phyloP scores from a whole-genome alignment of 2,113 vertebrate species.

The Mugil cephalus region DNA sequence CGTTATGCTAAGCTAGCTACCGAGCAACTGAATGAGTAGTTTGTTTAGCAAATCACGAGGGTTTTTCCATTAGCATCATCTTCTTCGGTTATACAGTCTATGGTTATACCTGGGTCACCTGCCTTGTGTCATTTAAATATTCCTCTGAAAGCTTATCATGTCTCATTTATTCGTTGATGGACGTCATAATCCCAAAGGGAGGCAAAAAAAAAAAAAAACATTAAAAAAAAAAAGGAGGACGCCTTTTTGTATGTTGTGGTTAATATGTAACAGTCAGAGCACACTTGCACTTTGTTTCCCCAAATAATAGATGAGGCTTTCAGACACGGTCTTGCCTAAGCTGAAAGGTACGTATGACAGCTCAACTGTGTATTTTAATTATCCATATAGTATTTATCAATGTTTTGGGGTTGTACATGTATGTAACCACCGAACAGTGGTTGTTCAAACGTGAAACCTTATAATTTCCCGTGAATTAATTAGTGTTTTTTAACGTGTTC shows the following conservation, averaged over 20 bases:
- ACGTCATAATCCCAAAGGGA: too few relatives aligned
- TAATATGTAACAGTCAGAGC: constrained; percentile 82
- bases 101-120: too few relatives aligned
- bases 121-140: too few relatives aligned
- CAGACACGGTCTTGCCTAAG: constrained; percentile 44
- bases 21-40: too few relatives aligned
- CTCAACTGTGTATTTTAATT: background rate
- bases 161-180: constrained; percentile 24
- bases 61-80: too few relatives aligned
- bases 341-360: constrained; percentile 71
- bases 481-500: background rate
- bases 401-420: background rate
- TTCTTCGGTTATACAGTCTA: too few relatives aligned
- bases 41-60: too few relatives aligned
- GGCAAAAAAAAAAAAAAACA: too few relatives aligned
- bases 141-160: too few relatives aligned
- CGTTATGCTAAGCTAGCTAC: too few relatives aligned
- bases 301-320: constrained; percentile 74
- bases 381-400: background rate
- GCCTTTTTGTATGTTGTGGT: constrained; percentile 54
- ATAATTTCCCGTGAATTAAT: background rate
- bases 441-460: background rate
- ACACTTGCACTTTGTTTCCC: constrained; percentile 86
- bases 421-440: too few relatives aligned
- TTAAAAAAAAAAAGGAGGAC: too few relatives aligned